phyloP scores from a whole-genome alignment of 2,113 vertebrate genomes.

The Suncus etruscus region DNA sequence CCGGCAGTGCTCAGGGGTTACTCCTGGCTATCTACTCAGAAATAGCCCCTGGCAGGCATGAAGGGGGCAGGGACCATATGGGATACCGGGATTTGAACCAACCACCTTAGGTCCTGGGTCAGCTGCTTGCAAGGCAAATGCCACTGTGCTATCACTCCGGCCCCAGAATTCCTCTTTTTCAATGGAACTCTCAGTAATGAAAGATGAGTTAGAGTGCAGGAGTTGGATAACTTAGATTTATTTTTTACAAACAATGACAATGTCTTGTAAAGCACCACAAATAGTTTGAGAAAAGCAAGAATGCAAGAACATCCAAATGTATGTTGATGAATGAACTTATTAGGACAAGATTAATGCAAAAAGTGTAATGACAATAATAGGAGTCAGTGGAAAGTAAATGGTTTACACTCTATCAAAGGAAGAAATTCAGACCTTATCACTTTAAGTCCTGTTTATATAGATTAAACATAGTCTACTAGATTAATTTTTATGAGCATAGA shows the following conservation, averaged over 20 bases:
- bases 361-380: conserved; percentile 63
- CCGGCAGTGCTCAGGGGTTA: no score
- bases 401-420: not conserved
- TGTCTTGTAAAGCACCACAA: conserved; percentile 35
- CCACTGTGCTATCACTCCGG: no score
- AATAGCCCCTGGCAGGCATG: no score
- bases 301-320: conserved; percentile 44
- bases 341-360: conserved; percentile 46
- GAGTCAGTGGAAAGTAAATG: conserved; percentile 53
- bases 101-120: no score
- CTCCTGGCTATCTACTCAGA: no score
- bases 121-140: no score
- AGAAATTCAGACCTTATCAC: conserved; percentile 48
- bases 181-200: not conserved
- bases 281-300: conserved; percentile 22
- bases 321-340: conserved; percentile 53
- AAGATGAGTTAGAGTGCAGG: not conserved
- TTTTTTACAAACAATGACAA: not conserved
- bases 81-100: no score
- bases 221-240: not conserved
- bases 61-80: no score
- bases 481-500: conserved; percentile 60
- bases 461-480: conserved; percentile 1
- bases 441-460: conserved; percentile 70
- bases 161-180: not conserved